Percentiles rank a stretch among this genome's conserved stretches.
Conservation (phyloP, 2,113 vertebrate species). For the Poicephalus gulielmi region DNA sequence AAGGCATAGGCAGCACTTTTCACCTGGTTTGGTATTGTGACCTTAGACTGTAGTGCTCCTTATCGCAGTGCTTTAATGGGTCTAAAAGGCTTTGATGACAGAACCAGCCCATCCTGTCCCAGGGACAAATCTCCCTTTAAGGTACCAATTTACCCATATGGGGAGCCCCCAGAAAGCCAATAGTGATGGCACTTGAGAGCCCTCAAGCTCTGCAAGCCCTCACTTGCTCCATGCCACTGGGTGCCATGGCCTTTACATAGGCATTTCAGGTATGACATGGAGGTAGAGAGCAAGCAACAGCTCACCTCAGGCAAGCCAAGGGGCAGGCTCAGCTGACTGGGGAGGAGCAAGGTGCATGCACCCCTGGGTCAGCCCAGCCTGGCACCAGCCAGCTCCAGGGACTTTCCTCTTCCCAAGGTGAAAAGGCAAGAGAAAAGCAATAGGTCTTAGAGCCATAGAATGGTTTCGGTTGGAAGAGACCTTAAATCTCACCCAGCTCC, state of each 20-base stretch:
- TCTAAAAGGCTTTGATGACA: background rate
- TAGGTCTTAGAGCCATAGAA: background rate
- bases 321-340: background rate
- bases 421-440: too few species aligned
- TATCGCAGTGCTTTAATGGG: background rate
- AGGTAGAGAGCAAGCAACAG: background rate
- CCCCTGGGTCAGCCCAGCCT: background rate
- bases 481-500: background rate
- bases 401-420: too few species aligned
- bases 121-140: background rate
- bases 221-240: background rate
- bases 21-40: background rate
- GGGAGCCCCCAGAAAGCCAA: background rate
- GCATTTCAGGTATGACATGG: background rate
- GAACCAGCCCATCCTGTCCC: background rate
- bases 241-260: background rate
- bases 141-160: rapidly evolving
- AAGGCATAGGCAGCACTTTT: conserved; percentile 27
- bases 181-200: rapidly evolving
- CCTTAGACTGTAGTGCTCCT: background rate
- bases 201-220: background rate
- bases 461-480: background rate
- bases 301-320: background rate
- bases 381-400: background rate
- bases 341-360: rapidly evolving